Percentiles rank a stretch among this genome's conserved stretches.
These are phyloP conservation scores for Sebastiscus albofasciatus DNA, from an alignment of 2,797 vertebrate species.

Conservation along the genomic window DNA sequence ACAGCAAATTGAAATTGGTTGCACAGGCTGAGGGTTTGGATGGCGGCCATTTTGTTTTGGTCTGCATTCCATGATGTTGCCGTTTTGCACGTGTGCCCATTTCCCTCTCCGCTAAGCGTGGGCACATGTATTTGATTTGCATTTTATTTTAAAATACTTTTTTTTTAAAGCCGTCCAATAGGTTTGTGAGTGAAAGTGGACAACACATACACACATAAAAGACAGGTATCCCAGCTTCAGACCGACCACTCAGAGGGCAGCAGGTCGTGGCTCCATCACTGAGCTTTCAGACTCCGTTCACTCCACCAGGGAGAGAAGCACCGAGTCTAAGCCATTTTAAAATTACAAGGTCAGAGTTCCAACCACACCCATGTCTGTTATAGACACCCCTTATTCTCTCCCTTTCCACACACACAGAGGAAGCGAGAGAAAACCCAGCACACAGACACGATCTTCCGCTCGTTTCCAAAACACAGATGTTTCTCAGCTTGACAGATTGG, in stretches of 20 bases:
- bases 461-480: slow-evolving; percentile 48
- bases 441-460: slow-evolving; percentile 25
- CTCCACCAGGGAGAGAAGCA: slow-evolving; percentile 4
- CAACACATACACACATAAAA: not conserved
- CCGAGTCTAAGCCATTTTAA: slow-evolving; percentile 20
- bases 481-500: slow-evolving; percentile 49
- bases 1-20: slow-evolving; percentile 63
- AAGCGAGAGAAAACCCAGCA: not conserved
- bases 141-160: not conserved
- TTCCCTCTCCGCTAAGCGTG: not conserved
- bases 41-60: slow-evolving; percentile 38
- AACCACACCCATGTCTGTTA: slow-evolving; percentile 46
- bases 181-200: not conserved
- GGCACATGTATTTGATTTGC: not conserved
- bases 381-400: slow-evolving; percentile 3
- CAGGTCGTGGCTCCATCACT: slow-evolving; percentile 10
- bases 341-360: slow-evolving; percentile 44
- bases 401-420: not conserved
- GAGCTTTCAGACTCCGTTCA: not conserved
- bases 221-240: not conserved
- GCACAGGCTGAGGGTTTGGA: slow-evolving; percentile 51
- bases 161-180: not conserved
- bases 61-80: slow-evolving; percentile 18
- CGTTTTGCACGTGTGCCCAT: not conserved
- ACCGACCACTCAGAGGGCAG: slow-evolving; percentile 13